A percentile compares a stretch with the other conserved stretches of the same genome.
These are phyloP conservation scores for Lasioglossum lativentre DNA, from an alignment of 2,888 invertebrate genomes.

Conservation along the genomic window DNA sequence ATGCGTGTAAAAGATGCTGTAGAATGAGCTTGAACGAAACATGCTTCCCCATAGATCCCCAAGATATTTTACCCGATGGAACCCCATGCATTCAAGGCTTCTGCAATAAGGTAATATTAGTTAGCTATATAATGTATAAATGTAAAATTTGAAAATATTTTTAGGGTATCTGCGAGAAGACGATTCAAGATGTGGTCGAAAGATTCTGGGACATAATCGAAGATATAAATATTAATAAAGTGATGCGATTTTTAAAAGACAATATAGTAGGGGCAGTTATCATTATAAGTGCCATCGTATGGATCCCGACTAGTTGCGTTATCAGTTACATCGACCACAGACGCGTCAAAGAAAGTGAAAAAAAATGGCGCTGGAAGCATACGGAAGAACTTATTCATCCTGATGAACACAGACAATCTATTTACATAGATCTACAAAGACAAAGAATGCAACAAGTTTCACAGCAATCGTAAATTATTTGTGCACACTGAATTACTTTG, in stretches of 20 bases:
- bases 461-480: conserved; percentile 58
- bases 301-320: conserved; percentile 97
- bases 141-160: conserved; percentile 21
- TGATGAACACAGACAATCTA: conserved; percentile 89
- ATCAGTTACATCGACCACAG: conserved; percentile 94
- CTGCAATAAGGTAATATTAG: conserved; percentile 92
- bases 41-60: conserved; percentile 95
- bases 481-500: background rate
- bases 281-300: conserved; percentile 94
- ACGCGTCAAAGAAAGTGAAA: conserved; percentile 89
- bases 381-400: conserved; percentile 90
- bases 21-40: conserved; percentile 96
- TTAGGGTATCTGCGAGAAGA: conserved; percentile 97
- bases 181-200: conserved; percentile 97
- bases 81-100: conserved; percentile 98
- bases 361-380: conserved; percentile 90
- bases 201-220: conserved; percentile 99
- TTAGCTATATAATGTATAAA: background rate
- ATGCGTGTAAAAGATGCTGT: conserved; percentile 98
- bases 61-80: conserved; percentile 95
- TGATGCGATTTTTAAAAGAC: conserved; percentile 94
- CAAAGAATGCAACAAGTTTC: conserved; percentile 62
- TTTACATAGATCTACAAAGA: conserved; percentile 79
- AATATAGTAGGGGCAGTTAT: conserved; percentile 98
- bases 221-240: conserved; percentile 97